Evolutionary conservation across 2,113 vertebrate genomes (phyloP), one percentile per base, ranked within the genome.

Genomic region (Archocentrus centrarchus): DNA sequence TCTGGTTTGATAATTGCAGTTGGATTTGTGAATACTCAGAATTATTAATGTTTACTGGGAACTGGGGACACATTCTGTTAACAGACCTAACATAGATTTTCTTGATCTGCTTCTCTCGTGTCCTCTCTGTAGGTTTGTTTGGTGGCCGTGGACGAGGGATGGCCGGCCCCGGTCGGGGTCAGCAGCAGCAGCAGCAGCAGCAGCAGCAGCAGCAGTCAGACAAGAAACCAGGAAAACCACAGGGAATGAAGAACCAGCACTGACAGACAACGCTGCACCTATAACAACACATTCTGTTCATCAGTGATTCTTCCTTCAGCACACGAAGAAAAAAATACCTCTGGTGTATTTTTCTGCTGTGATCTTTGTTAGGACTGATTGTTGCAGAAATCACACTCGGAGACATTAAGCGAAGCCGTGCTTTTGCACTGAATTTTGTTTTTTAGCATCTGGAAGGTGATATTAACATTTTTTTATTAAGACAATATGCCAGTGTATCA

Each of bases 101-200:
- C 3, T 53, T 18, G 15, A 5, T 68, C 6, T 17, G 53, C 2
- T 39, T 9, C 3, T 59, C 0, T 27, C 55, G 2, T 39, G 17
- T 44, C 37, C 53, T 75, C 3, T 24, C 14, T 64, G 15, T 50
- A 99, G 98, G 98, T 93, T 95, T 99, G 80, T 99, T 99, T 32
- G 98, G 98, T 0, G 97, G 98, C 13, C 97, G 98, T 24, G 98
- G 98, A 44, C 88, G 98, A 86, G 97, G 97, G 64, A 95, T 96
- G 92, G 86, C 87, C 0, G 93, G 95, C 88, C 95, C 89, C 0
- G 97, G 97, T 18, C 95, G 97, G 66, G 98, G 98, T 13, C 37
- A 39, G 4, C 66, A 70, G 41, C 64, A 70, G 41, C 64, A 70
- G 41, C 94, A 93, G 47, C 97, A 97, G 62, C 94, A 93, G 41